Conservation (phyloP, 2,888 invertebrate species). For the Dendrolimus pini region DNA sequence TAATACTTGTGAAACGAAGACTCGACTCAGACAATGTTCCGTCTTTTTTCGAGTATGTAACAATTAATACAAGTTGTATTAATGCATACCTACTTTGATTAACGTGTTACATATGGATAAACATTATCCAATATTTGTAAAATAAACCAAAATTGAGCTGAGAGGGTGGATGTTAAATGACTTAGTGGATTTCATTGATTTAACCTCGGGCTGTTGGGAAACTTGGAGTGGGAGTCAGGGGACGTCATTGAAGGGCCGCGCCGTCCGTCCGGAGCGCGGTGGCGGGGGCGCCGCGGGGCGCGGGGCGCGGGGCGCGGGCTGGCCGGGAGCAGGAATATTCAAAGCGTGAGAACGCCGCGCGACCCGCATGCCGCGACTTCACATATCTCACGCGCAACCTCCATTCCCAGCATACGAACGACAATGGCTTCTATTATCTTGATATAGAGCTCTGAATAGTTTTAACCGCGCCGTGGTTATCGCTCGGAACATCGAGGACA, state of each 20-base stretch:
- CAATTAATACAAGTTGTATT: no score
- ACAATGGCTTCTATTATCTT: slow-evolving; percentile 3
- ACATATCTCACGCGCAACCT: slow-evolving; percentile 76
- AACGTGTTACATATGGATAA: no score
- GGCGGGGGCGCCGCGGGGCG: slow-evolving; percentile 31
- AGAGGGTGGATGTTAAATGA: slow-evolving; percentile 47
- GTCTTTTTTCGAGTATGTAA: no score
- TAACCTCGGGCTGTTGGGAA: slow-evolving; percentile 49
- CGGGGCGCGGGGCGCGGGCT: slow-evolving; percentile 27
- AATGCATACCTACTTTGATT: no score
- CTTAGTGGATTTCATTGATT: slow-evolving; percentile 65
- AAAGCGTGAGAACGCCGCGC: slow-evolving; percentile 75
- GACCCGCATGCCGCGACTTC: slow-evolving; percentile 75
- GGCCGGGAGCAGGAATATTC: slow-evolving; percentile 72
- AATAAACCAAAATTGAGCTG: no score
- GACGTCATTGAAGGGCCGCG: slow-evolving; percentile 66
- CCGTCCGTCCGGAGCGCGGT: slow-evolving; percentile 26
- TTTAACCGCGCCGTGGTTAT: slow-evolving; percentile 47
- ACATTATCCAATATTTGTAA: no score
- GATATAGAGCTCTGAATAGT: slow-evolving; percentile 40
- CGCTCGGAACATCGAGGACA: slow-evolving; percentile 74
- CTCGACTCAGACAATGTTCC: no score
- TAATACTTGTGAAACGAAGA: slow-evolving; percentile 7
- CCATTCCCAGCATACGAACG: slow-evolving; percentile 25
- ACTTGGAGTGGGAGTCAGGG: slow-evolving; percentile 56